Percentiles rank a stretch among this genome's conserved stretches.
These are phyloP conservation scores for Cervus canadensis DNA, from an alignment of 2,113 vertebrate genomes.

Conservation along the genomic window DNA sequence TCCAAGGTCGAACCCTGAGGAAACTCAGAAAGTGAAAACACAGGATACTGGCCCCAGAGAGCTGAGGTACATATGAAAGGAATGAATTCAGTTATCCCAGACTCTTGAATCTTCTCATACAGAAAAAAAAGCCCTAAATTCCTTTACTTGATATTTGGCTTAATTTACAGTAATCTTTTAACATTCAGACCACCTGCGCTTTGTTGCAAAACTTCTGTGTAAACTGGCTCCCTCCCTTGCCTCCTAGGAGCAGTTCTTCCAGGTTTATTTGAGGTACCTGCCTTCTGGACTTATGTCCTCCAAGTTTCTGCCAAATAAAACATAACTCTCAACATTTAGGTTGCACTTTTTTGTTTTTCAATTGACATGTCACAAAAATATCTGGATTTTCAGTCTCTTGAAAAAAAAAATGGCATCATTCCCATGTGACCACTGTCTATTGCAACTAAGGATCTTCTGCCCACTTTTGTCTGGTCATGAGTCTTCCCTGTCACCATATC, in stretches of 20 bases:
- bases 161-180: background rate
- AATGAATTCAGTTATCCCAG: background rate
- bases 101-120: background rate
- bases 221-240: background rate
- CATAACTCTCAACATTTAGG: background rate
- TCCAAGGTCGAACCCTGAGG: background rate
- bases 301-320: background rate
- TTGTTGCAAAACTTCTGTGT: background rate
- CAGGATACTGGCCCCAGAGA: background rate
- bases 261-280: background rate
- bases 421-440: accelerated
- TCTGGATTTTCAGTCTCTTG: background rate
- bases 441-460: background rate
- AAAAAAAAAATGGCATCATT: background rate
- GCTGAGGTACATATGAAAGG: background rate
- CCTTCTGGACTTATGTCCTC: background rate
- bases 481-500: background rate
- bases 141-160: background rate
- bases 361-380: background rate
- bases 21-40: background rate
- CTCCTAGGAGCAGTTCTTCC: background rate
- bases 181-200: background rate
- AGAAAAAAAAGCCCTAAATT: background rate
- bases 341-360: background rate
- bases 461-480: accelerated